Evolutionary conservation across 1,140 invertebrate species (phyloP).

Genomic region (Camponotus floridanus): DNA sequence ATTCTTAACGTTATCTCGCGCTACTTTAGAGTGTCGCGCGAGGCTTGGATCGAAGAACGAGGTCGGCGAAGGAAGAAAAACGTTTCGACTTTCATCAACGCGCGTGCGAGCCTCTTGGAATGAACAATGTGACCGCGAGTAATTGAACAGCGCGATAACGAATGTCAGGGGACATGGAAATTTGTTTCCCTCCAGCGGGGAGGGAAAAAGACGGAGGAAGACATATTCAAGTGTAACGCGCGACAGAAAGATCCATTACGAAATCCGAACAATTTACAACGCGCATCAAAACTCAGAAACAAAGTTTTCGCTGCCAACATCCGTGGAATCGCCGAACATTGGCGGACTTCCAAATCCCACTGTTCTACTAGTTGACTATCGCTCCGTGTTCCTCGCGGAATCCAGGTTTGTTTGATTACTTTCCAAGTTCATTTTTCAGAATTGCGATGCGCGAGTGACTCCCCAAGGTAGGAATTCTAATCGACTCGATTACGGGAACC

Average conservation of each 20-base stretch:
- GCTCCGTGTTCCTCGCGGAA: conserved; percentile 34
- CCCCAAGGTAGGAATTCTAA: conserved; percentile 39
- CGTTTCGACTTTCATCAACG: conserved; percentile 29
- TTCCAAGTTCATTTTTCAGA: conserved; percentile 47
- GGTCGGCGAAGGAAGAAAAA: neutral
- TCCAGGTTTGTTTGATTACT: conserved; percentile 59
- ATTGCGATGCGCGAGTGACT: conserved; percentile 26
- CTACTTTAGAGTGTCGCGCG: conserved; percentile 52
- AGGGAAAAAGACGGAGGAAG: neutral
- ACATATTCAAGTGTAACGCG: neutral
- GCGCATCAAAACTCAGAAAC: conserved; percentile 52
- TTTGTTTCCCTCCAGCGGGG: neutral
- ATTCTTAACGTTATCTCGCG: conserved; percentile 59
- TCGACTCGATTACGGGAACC: conserved; percentile 3
- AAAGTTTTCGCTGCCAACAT: conserved; percentile 42
- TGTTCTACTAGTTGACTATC: conserved; percentile 49
- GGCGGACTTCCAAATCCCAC: conserved; percentile 56
- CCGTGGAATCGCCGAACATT: conserved; percentile 35
- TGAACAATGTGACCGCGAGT: conserved; percentile 10
- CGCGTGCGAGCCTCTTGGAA: neutral
- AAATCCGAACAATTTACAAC: conserved; percentile 47
- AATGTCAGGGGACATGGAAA: neutral
- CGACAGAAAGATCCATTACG: conserved; percentile 46
- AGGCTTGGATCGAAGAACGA: conserved; percentile 29
- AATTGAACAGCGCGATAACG: conserved; percentile 8